Evolutionary conservation across 1,140 invertebrate species (phyloP).

Genomic region (Panagrolaimus sp.): DNA sequence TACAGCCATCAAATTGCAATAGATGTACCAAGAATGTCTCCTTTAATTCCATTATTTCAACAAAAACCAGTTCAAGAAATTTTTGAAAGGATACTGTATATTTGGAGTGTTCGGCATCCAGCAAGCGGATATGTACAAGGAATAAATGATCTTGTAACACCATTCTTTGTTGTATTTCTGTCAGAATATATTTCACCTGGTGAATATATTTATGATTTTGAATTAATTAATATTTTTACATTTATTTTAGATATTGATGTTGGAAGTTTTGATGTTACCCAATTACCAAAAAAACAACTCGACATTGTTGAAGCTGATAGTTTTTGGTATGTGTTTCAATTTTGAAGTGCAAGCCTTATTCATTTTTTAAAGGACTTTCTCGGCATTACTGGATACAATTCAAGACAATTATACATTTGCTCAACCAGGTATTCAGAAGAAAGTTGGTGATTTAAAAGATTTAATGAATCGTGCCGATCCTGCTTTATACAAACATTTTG

Average conservation of each 20-base stretch:
- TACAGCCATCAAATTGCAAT: constrained; percentile 74
- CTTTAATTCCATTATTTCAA: constrained; percentile 83
- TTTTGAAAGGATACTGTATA: constrained; percentile 95
- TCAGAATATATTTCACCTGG: constrained; percentile 73
- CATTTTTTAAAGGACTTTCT: no score
- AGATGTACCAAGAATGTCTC: constrained; percentile 93
- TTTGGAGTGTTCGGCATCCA: constrained; percentile 97
- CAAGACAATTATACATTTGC: constrained; percentile 99
- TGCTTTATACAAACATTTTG: constrained; percentile 75
- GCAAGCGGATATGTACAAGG: constrained; percentile 99
- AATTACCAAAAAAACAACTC: constrained; percentile 71
- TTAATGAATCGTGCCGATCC: constrained; percentile 87
- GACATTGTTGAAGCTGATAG: constrained; percentile 92
- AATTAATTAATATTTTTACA: neutral
- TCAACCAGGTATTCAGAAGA: constrained; percentile 95
- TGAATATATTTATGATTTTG: neutral
- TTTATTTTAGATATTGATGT: constrained; percentile 69
- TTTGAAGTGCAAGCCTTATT: no score
- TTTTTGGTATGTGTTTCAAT: constrained; percentile 76
- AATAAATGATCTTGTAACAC: constrained; percentile 95
- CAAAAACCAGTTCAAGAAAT: constrained; percentile 84
- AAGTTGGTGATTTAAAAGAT: constrained; percentile 80
- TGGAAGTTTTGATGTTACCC: constrained; percentile 79
- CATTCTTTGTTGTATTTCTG: constrained; percentile 97
- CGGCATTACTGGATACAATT: constrained; percentile 94